phyloP scores from a whole-genome alignment of 2,888 invertebrate genomes.

The Plebejus anna region DNA sequence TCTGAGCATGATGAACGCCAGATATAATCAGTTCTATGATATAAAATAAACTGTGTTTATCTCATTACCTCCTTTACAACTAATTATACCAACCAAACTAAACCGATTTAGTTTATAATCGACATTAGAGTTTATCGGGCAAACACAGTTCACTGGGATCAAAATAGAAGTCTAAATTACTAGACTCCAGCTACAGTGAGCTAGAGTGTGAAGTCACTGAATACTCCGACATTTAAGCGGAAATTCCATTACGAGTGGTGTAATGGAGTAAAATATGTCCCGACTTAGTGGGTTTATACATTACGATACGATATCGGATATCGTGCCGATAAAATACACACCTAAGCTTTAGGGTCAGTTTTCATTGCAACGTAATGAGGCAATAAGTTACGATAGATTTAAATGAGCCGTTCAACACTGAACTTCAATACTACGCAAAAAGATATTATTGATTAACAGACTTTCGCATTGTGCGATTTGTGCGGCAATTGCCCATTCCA shows the following conservation, averaged over 20 bases:
- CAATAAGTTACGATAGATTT: no score
- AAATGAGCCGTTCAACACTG: no score
- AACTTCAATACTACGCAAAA: no score
- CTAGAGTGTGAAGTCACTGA: not conserved
- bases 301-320: not conserved
- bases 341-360: no score
- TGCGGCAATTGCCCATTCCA: no score
- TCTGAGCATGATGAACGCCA: no score
- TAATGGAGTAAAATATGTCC: slow-evolving; percentile 5
- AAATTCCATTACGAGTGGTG: slow-evolving; percentile 1
- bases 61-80: not conserved
- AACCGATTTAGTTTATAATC: not conserved
- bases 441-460: no score
- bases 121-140: not conserved
- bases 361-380: no score
- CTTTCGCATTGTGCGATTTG: no score
- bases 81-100: not conserved
- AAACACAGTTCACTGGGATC: not conserved
- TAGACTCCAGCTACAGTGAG: not conserved
- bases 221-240: not conserved
- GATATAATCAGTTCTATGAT: no score
- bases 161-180: slow-evolving; percentile 4
- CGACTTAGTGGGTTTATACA: not conserved
- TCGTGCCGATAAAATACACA: not conserved
- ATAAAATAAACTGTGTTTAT: no score